These are phyloP conservation scores for Erpetoichthys calabaricus DNA, from an alignment of 2,797 vertebrate species.

Conservation along the genomic window DNA sequence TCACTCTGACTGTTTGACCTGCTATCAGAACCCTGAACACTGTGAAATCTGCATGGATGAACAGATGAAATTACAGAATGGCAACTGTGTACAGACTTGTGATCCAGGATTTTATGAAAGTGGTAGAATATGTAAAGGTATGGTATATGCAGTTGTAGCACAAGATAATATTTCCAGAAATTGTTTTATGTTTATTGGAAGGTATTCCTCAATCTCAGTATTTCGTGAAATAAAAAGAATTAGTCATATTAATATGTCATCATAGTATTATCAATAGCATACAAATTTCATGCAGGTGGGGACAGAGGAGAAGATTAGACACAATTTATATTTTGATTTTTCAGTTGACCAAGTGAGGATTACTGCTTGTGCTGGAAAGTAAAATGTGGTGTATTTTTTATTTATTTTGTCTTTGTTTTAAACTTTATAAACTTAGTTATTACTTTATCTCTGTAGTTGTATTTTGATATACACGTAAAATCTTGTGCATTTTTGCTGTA, in stretches of 20 bases:
- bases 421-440: background rate
- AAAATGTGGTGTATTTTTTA: background rate
- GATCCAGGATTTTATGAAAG: conserved; percentile 55
- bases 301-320: too few species aligned
- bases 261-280: too few species aligned
- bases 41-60: conserved; percentile 69
- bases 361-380: too few species aligned
- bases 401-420: background rate
- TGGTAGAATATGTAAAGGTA: conserved; percentile 63
- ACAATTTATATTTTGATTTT: too few species aligned
- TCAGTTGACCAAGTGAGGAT: too few species aligned
- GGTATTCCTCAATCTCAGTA: too few species aligned
- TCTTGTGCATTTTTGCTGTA: too few species aligned
- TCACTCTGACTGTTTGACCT: conserved; percentile 67
- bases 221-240: background rate
- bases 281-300: too few species aligned
- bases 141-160: background rate
- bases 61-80: conserved; percentile 45
- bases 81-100: conserved; percentile 64
- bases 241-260: background rate
- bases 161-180: too few species aligned
- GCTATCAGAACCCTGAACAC: conserved; percentile 49
- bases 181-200: too few species aligned
- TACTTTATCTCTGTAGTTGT: too few species aligned
- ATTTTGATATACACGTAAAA: too few species aligned